These are phyloP conservation scores for Xanthia icteritia DNA, from an alignment of 2,888 invertebrate species.

Conservation along the genomic window DNA sequence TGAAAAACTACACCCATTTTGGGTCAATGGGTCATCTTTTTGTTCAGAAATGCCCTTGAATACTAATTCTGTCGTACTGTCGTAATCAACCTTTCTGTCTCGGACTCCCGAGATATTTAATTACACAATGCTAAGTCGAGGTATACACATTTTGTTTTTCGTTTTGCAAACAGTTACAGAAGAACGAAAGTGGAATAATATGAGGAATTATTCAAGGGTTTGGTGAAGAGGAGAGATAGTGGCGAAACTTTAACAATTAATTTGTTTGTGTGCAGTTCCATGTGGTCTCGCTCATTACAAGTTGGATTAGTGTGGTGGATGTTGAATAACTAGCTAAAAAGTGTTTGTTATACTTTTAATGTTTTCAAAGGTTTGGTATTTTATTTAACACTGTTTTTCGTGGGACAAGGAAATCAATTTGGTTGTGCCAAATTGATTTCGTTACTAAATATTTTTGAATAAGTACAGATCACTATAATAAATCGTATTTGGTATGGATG, in stretches of 20 bases:
- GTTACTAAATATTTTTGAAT: no score
- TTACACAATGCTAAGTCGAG: not conserved
- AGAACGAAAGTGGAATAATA: slow-evolving; percentile 44
- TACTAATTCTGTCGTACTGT: slow-evolving; percentile 10
- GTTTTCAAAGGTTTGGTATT: not conserved
- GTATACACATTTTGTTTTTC: slow-evolving; percentile 20
- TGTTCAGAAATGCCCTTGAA: slow-evolving; percentile 1
- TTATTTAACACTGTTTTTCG: not conserved
- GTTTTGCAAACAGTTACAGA: slow-evolving; percentile 54
- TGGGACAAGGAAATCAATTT: not conserved
- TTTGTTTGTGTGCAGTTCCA: slow-evolving; percentile 13
- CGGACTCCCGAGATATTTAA: not conserved
- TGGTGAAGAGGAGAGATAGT: not conserved
- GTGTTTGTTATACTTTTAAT: not conserved
- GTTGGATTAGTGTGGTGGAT: not conserved
- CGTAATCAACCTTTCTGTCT: slow-evolving; percentile 18
- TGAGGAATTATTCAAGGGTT: slow-evolving; percentile 15
- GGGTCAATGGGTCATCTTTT: no score
- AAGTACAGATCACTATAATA: not conserved
- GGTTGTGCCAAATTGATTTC: no score
- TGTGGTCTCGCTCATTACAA: slow-evolving; percentile 9
- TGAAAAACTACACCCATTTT: not conserved
- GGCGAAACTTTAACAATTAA: slow-evolving; percentile 12
- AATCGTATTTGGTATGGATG: no score
- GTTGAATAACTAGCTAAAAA: not conserved